Evolutionary conservation across 1,140 invertebrate genomes (phyloP), one percentile per base, ranked within the genome.

Genomic region (Trinorchestia longiramus): DNA sequence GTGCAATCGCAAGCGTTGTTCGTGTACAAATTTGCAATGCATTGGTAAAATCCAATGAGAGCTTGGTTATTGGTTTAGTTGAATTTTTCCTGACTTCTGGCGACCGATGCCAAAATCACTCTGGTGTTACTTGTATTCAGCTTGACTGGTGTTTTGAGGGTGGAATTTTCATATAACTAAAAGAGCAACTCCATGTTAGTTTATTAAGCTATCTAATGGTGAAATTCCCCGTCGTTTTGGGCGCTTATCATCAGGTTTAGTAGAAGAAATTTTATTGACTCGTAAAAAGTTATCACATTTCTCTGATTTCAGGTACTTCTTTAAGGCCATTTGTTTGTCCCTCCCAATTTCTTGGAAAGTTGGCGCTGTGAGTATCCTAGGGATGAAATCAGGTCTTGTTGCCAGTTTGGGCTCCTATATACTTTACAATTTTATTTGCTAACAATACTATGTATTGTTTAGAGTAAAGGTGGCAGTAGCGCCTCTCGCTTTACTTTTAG

Each of bases 401-500:
- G 92, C 92, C 40, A 43, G 11, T 94, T 11, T 43, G 40, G 43
- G 92, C 43, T 94, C 44, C 43, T 0, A 47, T 94, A 17, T 45
- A 94, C 44, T 44, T 94, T 94, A 43, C 92, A 94, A 94, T 40
- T 45, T 6, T 94, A 45, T 45, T 94, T 45, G 92, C 92, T 94
- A 47, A 94, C 92, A 94, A 94, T 94, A 94, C 92, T 43, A 43
- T 94, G 92, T 94, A 94, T 94, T 94, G 92, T 94, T 45, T 45
- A 43, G 43, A 40, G 92, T 94, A 47, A 44, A 94, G 92, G 92
- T 44, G 92, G 92, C 47, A 43, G 40, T 94, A 43, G 92, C 92
- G 92, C 44, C 92, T 94, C 62, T 77, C 62, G 28, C 62, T 77
- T 77, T 77, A 77, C 28, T 77, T 77, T 77, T 77, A 77, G 62